Evolutionary conservation across 1,140 invertebrate genomes (phyloP), one percentile per base, ranked within the genome.

Genomic region (Dendrolimus kikuchii): DNA sequence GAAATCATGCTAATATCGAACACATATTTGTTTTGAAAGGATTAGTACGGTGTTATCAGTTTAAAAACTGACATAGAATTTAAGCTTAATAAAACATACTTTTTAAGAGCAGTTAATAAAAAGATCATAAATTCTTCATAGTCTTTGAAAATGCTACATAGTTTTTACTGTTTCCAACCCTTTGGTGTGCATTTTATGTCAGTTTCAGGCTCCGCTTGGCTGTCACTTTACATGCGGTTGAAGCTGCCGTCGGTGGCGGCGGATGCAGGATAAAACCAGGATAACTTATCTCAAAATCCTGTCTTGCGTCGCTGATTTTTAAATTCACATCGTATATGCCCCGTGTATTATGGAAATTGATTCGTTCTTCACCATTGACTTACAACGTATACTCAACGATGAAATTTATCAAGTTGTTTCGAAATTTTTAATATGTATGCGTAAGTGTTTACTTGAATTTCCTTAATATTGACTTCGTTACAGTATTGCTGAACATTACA

Each of bases 291-390:
- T 71, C 59, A 53, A 49, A 64, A 70, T 67, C 65, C 55, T 60
- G 59, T 68, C 60, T 70, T 66, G 61, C 57, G 60, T 65, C 59
- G 55, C 58, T 60, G 63, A 68, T 71, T 74, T 75, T 70, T 70
- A 74, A 75, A 73, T 65, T 71, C 59, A 55, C 57, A 23, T 23
- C 23, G 65, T 66, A 66, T 49, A 58, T 52, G 59, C 54, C 59
- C 57, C 62, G 71, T 66, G 63, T 69, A 60, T 69, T 71, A 77
- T 71, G 71, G 54, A 74, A 73, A 77, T 72, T 62, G 63, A 68
- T 66, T 59, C 57, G 46, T 52, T 57, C 66, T 66, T 59, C 54
- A 55, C 59, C 53, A 43, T 40, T 49, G 52, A 60, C 49, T 38
- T 51, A 1, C 23, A 23, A 23, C 23, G 40, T 43, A n/a, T 49